Evolutionary conservation across 2,888 invertebrate species (phyloP).

Genomic region (Agapostemon virescens): DNA sequence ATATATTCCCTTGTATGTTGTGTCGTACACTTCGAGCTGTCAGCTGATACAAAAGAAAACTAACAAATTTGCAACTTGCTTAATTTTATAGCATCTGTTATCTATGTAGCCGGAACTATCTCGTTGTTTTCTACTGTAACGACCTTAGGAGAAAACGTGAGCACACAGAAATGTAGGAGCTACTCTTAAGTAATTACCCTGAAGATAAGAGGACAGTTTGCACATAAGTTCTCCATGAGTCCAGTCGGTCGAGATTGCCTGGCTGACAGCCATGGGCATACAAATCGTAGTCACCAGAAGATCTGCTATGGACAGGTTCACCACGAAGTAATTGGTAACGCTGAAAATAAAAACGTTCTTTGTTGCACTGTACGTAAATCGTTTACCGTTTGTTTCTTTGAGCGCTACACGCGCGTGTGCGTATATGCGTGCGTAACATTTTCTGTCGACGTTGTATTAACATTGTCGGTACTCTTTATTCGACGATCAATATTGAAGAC

Average conservation of each 20-base stretch:
- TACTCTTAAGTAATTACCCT: constrained; percentile 83
- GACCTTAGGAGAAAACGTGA: not conserved
- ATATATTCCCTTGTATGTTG: no score
- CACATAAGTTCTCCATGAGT: constrained; percentile 88
- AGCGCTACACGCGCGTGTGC: not conserved
- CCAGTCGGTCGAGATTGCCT: constrained; percentile 87
- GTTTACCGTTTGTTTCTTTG: not conserved
- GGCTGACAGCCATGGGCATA: constrained; percentile 88
- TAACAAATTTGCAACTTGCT: no score
- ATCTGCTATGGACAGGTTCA: constrained; percentile 88
- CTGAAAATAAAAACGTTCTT: constrained; percentile 80
- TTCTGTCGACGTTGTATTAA: not conserved
- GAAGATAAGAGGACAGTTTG: constrained; percentile 87
- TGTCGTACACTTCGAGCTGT: no score
- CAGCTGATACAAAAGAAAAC: no score
- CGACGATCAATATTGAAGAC: not conserved
- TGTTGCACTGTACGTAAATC: not conserved
- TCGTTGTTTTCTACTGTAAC: no score
- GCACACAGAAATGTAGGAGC: not conserved
- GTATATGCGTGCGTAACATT: not conserved
- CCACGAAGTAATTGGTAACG: constrained; percentile 89
- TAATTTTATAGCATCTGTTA: no score
- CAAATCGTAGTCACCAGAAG: constrained; percentile 87
- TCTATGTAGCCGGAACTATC: no score
- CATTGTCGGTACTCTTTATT: not conserved